A percentile compares a stretch with the other conserved stretches of the same genome.
These are phyloP conservation scores for Rhinatrema bivittatum DNA, from an alignment of 2,797 vertebrate species.

Conservation along the genomic window DNA sequence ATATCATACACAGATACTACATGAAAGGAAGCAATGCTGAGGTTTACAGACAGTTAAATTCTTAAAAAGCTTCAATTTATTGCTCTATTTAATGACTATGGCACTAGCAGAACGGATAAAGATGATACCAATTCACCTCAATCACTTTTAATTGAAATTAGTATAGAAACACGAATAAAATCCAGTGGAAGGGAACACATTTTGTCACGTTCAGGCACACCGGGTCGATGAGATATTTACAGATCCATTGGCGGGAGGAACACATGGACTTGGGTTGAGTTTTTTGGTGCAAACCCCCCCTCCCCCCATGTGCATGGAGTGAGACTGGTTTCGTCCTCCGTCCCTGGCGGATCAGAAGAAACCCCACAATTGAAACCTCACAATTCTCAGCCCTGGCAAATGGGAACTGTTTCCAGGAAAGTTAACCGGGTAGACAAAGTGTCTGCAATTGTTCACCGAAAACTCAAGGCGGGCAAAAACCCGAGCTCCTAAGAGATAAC, in stretches of 20 bases:
- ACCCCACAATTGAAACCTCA: accelerated
- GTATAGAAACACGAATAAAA: conserved; percentile 65
- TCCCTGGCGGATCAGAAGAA: conserved; percentile 20
- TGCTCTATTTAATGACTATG: conserved; percentile 65
- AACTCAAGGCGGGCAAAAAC: too few species aligned
- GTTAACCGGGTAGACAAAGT: too few species aligned
- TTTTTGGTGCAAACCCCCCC: too few species aligned
- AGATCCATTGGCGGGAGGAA: conserved; percentile 38
- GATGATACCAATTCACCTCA: conserved; percentile 48
- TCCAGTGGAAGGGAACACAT: conserved; percentile 52
- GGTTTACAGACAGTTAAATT: too few species aligned
- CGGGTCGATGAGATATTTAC: conserved; percentile 47
- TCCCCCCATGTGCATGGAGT: background rate
- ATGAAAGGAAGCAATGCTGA: too few species aligned
- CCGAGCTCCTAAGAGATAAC: too few species aligned
- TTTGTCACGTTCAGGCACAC: conserved; percentile 55
- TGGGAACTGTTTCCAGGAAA: background rate
- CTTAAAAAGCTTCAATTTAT: conserved; percentile 64
- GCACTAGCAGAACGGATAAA: conserved; percentile 54
- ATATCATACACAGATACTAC: too few species aligned
- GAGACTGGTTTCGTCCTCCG: too few species aligned
- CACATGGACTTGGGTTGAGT: background rate
- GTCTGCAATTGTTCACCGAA: too few species aligned
- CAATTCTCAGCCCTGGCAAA: background rate
- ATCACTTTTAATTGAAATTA: conserved; percentile 50